phyloP scores from a whole-genome alignment of 2,888 invertebrate genomes.

The Psylliodes chrysocephalus region DNA sequence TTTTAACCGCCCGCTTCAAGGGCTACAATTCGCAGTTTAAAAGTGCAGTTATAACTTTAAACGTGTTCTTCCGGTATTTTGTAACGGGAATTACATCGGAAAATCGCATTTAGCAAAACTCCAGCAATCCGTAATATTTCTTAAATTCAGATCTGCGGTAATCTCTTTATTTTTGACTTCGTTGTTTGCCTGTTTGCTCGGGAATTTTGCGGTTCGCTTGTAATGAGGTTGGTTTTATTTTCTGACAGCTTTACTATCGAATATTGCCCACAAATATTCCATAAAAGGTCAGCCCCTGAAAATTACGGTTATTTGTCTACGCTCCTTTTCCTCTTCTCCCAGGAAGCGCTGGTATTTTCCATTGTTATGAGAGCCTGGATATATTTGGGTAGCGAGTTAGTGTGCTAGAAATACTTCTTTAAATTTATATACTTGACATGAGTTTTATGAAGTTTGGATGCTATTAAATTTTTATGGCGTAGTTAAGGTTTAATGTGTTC shows the following conservation, averaged over 20 bases:
- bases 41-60: no score
- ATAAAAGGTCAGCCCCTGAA: constrained; percentile 23
- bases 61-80: background rate
- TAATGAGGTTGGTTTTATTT: constrained; percentile 29
- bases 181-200: constrained; percentile 17
- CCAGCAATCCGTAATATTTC: background rate
- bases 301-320: constrained; percentile 25
- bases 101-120: constrained; percentile 6
- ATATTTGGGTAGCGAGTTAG: constrained; percentile 3
- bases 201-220: constrained; percentile 16
- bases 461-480: constrained; percentile 12
- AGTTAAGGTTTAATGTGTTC: constrained; percentile 1
- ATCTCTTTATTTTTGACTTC: constrained; percentile 26
- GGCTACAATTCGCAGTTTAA: no score
- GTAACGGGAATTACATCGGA: background rate
- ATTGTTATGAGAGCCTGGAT: constrained; percentile 16
- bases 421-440: constrained; percentile 11
- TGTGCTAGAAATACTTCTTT: constrained; percentile 13
- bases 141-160: constrained; percentile 7
- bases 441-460: background rate
- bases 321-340: constrained; percentile 12
- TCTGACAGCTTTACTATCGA: constrained; percentile 21
- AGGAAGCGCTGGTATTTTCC: constrained; percentile 15
- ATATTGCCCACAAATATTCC: constrained; percentile 29
- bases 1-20: no score